These are phyloP conservation scores for Argyresthia albistria DNA, from an alignment of 2,888 invertebrate species.

Conservation along the genomic window DNA sequence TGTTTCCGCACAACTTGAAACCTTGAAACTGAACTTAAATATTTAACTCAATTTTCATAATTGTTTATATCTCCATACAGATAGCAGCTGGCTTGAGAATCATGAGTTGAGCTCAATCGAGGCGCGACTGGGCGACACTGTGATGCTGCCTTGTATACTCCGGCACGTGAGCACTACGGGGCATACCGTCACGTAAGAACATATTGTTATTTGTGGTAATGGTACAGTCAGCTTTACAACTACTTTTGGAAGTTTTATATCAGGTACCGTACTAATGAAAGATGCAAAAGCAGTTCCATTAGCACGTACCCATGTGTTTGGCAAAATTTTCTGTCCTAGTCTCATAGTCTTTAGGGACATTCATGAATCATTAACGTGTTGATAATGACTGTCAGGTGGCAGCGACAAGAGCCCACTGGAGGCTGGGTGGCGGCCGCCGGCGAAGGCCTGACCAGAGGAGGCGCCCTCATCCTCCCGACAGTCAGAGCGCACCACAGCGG, in stretches of 20 bases:
- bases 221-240: too few relatives aligned
- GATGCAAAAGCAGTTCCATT: too few relatives aligned
- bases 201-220: too few relatives aligned
- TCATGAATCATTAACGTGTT: too few relatives aligned
- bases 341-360: too few relatives aligned
- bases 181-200: constrained; percentile 46
- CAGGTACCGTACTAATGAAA: too few relatives aligned
- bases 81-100: constrained; percentile 62
- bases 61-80: constrained; percentile 20
- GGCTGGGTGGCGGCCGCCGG: constrained; percentile 40
- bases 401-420: constrained; percentile 52
- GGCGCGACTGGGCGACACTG: constrained; percentile 45
- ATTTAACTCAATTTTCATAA: too few relatives aligned
- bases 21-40: too few relatives aligned
- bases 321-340: too few relatives aligned
- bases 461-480: constrained; percentile 62
- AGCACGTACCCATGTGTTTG: too few relatives aligned
- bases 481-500: constrained; percentile 77
- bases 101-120: constrained; percentile 55
- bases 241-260: too few relatives aligned
- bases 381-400: constrained; percentile 36
- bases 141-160: constrained; percentile 49
- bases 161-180: constrained; percentile 34
- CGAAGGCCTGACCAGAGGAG: constrained; percentile 46
- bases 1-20: too few relatives aligned